phyloP scores from a whole-genome alignment of 1,140 invertebrate species.

The Cheumatopsyche charites region DNA sequence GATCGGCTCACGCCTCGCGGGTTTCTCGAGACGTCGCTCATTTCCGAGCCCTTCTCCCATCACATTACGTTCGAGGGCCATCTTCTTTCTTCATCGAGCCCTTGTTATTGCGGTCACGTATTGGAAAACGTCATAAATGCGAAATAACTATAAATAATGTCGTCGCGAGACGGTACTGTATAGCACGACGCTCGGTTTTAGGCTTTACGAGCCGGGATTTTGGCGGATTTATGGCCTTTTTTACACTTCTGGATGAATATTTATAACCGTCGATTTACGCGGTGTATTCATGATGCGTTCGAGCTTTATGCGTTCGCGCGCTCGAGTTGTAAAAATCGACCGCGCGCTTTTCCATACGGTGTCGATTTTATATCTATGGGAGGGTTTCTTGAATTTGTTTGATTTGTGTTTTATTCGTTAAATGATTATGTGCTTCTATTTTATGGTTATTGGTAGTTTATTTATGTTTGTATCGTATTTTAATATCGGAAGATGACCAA shows the following conservation, averaged over 20 bases:
- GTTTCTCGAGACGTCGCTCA: conserved; percentile 18
- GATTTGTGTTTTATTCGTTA: no score
- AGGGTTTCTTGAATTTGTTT: no score
- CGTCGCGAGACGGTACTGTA: conserved; percentile 27
- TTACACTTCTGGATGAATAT: conserved; percentile 41
- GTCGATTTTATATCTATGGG: no score
- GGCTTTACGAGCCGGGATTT: conserved; percentile 27
- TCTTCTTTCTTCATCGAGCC: no score
- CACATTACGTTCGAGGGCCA: neutral
- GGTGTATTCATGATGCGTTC: neutral
- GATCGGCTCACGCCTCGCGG: conserved; percentile 21
- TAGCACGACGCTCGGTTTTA: conserved; percentile 6
- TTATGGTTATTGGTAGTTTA: no score
- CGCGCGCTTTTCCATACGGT: no score
- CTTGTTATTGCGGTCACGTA: conserved; percentile 46
- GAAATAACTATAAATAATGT: conserved; percentile 49
- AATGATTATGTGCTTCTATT: no score
- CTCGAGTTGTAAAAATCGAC: neutral
- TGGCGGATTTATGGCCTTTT: conserved; percentile 41
- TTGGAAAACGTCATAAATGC: conserved; percentile 47
- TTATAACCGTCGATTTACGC: conserved; percentile 24
- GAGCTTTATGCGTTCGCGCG: neutral
- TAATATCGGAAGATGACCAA: no score
- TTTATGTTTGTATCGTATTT: no score
- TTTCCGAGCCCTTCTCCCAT: neutral